A percentile compares a stretch with the other conserved stretches of the same genome.
Conservation (phyloP, 2,113 vertebrate genomes). For the Ictalurus furcatus region DNA sequence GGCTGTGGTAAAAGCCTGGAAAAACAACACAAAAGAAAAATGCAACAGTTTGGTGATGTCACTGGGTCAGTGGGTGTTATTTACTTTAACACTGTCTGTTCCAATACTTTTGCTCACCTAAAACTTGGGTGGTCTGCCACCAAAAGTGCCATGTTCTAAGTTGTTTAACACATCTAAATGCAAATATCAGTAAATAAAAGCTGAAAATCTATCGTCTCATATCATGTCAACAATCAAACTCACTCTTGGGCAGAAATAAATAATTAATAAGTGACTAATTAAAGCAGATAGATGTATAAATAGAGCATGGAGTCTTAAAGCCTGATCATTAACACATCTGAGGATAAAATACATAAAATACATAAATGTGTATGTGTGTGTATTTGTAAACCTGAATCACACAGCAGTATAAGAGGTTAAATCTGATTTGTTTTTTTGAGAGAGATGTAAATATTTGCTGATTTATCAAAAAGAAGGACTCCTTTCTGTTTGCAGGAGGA, state of each 20-base stretch:
- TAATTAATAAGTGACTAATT: neutral
- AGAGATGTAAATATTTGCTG: neutral
- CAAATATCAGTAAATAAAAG: too few relatives aligned
- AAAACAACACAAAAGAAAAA: too few relatives aligned
- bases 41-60: too few relatives aligned
- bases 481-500: neutral
- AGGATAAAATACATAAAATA: neutral
- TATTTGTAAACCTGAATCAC: neutral
- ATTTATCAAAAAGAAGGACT: neutral
- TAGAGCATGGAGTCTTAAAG: neutral
- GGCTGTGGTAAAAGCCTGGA: too few relatives aligned
- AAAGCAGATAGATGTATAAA: neutral
- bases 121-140: too few relatives aligned
- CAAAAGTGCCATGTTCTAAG: too few relatives aligned
- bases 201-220: too few relatives aligned
- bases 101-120: too few relatives aligned
- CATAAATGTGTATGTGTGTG: slow-evolving; percentile 22
- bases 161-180: too few relatives aligned
- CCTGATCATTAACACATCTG: neutral
- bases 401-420: neutral
- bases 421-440: neutral
- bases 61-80: too few relatives aligned
- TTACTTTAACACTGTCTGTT: too few relatives aligned
- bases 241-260: neutral
- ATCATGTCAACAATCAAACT: neutral